These are phyloP conservation scores for Leptinotarsa peninsularis DNA, from an alignment of 2,888 invertebrate genomes.

Conservation along the genomic window DNA sequence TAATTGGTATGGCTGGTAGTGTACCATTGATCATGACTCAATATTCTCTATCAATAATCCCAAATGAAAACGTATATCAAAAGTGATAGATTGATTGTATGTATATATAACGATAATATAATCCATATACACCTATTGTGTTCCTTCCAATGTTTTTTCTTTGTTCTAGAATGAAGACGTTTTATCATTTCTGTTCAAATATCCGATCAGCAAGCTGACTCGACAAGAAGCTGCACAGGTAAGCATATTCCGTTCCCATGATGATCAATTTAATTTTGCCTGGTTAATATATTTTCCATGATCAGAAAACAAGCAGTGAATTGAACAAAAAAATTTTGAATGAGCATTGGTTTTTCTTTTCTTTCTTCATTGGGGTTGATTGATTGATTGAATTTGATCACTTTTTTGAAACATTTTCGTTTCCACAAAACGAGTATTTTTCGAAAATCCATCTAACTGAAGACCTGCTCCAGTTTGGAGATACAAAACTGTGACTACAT, in stretches of 20 bases:
- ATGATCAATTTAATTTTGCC: neutral
- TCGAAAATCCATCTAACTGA: too few species aligned
- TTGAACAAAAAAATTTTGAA: too few species aligned
- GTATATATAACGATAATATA: neutral
- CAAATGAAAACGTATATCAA: neutral
- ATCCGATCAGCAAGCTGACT: conserved; percentile 56
- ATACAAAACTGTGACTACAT: too few species aligned
- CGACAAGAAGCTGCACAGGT: conserved; percentile 56
- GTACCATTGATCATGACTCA: neutral
- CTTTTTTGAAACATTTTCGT: too few species aligned
- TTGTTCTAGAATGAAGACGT: conserved; percentile 55
- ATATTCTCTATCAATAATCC: neutral
- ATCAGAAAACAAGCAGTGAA: too few species aligned
- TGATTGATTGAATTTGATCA: too few species aligned
- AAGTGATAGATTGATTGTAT: neutral
- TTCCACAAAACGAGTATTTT: too few species aligned
- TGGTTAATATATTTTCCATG: too few species aligned
- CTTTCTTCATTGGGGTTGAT: too few species aligned
- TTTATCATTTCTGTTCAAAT: conserved; percentile 54
- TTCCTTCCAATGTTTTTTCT: neutral
- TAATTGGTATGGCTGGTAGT: neutral
- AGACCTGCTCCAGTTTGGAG: too few species aligned
- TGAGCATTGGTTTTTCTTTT: too few species aligned
- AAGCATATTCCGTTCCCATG: conserved; percentile 7
- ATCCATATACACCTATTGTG: neutral